A percentile compares a stretch with the other conserved stretches of the same genome.
Evolutionary conservation across 2,113 vertebrate genomes (phyloP).

Genomic region (Perca fluviatilis): DNA sequence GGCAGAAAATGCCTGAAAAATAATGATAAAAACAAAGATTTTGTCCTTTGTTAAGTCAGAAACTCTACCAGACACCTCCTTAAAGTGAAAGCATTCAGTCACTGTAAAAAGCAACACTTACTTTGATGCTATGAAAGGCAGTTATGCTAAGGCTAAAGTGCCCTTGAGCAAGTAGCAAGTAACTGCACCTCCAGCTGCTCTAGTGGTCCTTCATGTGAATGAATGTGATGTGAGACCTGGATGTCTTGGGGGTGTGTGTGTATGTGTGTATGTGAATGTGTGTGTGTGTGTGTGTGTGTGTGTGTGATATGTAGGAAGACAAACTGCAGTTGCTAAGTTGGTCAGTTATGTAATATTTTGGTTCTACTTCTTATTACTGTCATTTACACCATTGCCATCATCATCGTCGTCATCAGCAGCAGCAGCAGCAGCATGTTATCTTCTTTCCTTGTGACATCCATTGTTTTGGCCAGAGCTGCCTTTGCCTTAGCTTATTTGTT

Average conservation of each 20-base stretch:
- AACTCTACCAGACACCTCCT: background rate
- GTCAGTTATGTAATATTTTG: constrained; percentile 66
- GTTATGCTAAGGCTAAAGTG: background rate
- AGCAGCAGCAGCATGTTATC: background rate
- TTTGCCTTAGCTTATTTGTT: background rate
- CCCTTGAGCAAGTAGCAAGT: background rate
- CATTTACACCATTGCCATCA: constrained; percentile 15
- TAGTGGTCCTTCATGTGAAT: constrained; percentile 16
- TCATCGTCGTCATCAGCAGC: constrained; percentile 1
- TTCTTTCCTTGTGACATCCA: background rate
- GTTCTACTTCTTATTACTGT: constrained; percentile 15
- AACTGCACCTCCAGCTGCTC: constrained; percentile 19
- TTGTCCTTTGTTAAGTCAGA: background rate
- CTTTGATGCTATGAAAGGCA: background rate
- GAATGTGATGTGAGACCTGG: constrained; percentile 30
- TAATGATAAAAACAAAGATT: background rate
- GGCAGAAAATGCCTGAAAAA: background rate
- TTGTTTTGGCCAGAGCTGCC: background rate
- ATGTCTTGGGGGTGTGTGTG: constrained; percentile 15
- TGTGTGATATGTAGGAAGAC: constrained; percentile 45
- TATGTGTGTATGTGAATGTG: constrained; percentile 9
- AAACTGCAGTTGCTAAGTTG: constrained; percentile 61
- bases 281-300: background rate
- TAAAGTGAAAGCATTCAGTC: background rate
- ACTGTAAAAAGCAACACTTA: background rate